These are phyloP conservation scores for Notiomystis cincta DNA, from an alignment of 2,113 vertebrate genomes.

Conservation along the genomic window DNA sequence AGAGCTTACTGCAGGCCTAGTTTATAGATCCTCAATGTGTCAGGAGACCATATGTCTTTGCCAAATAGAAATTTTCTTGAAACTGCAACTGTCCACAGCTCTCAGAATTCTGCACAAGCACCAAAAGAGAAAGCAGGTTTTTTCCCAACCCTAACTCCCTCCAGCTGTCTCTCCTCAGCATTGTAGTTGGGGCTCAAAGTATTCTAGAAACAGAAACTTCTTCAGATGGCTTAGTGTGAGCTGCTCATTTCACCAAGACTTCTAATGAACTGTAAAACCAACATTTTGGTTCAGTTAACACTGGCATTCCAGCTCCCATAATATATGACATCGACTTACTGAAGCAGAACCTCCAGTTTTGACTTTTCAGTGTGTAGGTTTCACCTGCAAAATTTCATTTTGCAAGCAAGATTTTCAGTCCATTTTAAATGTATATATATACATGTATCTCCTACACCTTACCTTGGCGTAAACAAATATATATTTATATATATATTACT, in stretches of 20 bases:
- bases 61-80: slow-evolving; percentile 5
- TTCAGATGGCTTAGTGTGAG: slow-evolving; percentile 20
- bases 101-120: background rate
- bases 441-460: background rate
- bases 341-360: background rate
- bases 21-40: background rate
- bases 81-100: background rate
- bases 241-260: slow-evolving; percentile 6
- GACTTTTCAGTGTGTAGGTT: background rate
- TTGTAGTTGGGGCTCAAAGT: background rate
- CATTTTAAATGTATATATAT: background rate
- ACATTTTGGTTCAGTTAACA: slow-evolving; percentile 55
- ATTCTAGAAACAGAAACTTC: slow-evolving; percentile 38
- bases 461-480: background rate
- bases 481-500: background rate
- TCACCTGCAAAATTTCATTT: background rate
- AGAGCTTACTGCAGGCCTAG: background rate
- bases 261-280: slow-evolving; percentile 62
- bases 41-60: background rate
- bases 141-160: background rate
- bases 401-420: background rate
- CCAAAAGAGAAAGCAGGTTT: background rate
- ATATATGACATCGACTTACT: background rate
- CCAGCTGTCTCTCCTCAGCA: background rate
- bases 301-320: background rate